phyloP scores from a whole-genome alignment of 2,888 invertebrate genomes.

The Plebejus melissa region DNA sequence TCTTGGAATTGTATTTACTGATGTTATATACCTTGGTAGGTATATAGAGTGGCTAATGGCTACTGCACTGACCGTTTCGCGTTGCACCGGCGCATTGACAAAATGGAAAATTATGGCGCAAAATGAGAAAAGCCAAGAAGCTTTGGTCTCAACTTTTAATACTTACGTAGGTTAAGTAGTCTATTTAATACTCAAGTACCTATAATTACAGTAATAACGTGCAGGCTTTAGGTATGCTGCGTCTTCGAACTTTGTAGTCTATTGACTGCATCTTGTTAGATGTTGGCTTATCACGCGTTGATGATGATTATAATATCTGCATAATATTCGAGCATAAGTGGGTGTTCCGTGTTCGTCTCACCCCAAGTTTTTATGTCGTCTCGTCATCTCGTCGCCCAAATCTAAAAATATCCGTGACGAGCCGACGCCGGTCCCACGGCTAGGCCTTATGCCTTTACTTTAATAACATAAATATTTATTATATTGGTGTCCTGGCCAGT shows the following conservation, averaged over 20 bases:
- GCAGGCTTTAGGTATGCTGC: not conserved
- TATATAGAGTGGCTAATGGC: conserved; percentile 5
- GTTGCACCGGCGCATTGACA: conserved; percentile 4
- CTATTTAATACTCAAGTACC: no score
- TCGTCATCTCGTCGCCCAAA: conserved; percentile 57
- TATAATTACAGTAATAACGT: no score
- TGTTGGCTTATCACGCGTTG: not conserved
- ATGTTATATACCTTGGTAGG: conserved; percentile 43
- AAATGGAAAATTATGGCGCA: not conserved
- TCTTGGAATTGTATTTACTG: conserved; percentile 60
- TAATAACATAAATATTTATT: conserved; percentile 72
- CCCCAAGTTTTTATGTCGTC: conserved; percentile 60
- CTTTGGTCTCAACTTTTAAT: not conserved
- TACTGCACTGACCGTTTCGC: conserved; percentile 10
- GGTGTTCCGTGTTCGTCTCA: conserved; percentile 61
- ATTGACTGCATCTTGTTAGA: not conserved
- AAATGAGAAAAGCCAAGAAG: not conserved
- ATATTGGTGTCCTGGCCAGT: conserved; percentile 59
- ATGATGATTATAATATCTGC: conserved; percentile 12
- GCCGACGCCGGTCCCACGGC: conserved; percentile 61
- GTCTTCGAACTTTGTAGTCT: not conserved
- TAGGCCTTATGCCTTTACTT: conserved; percentile 46
- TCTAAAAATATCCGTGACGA: conserved; percentile 74
- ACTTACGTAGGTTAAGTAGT: not conserved
- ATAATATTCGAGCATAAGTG: conserved; percentile 12